Conservation (phyloP, 2,113 vertebrate genomes). For the Capreolus pygargus region DNA sequence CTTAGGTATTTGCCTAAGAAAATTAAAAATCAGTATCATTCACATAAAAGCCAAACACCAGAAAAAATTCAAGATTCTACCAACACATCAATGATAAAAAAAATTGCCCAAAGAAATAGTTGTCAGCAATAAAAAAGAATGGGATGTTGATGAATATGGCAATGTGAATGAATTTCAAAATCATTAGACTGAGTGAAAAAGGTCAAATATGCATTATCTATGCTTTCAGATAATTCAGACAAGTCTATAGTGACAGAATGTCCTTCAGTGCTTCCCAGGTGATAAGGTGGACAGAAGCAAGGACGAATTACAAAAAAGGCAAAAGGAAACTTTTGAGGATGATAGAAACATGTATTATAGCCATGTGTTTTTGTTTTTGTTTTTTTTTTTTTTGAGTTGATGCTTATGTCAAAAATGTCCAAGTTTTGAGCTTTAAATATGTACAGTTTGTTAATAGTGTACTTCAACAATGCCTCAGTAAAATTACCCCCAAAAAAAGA, state of each 20-base stretch:
- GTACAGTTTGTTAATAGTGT: background rate
- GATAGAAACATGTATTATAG: background rate
- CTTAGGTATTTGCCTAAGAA: background rate
- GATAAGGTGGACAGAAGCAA: background rate
- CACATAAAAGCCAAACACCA: background rate
- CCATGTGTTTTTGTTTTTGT: no score
- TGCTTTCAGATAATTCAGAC: background rate
- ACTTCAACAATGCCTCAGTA: background rate
- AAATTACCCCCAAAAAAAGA: background rate
- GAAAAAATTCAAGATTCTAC: background rate
- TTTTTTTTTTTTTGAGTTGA: background rate
- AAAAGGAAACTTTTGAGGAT: background rate
- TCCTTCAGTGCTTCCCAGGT: background rate
- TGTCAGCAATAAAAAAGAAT: background rate
- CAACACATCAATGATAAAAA: background rate
- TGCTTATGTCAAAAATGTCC: background rate
- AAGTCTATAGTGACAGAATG: background rate
- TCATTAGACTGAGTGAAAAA: background rate
- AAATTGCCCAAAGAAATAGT: background rate
- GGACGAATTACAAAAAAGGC: background rate
- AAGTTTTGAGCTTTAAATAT: background rate
- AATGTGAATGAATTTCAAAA: background rate
- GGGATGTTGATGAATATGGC: background rate
- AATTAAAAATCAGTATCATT: background rate
- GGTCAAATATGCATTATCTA: background rate